phyloP scores from a whole-genome alignment of 35 echinoderm and acorn worm genomes.

The Lytechinus variegatus region DNA sequence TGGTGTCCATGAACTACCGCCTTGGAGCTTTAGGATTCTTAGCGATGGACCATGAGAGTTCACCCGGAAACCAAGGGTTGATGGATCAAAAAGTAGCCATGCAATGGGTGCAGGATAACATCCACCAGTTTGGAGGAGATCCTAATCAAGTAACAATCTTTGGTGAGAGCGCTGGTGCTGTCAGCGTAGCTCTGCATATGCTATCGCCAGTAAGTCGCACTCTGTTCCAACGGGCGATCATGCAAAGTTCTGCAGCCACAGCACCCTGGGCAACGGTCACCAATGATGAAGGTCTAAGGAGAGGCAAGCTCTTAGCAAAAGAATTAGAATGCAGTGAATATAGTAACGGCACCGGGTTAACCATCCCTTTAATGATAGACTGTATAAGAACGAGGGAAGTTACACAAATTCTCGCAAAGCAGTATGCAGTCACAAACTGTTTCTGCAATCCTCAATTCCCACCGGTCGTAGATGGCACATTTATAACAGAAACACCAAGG shows the following conservation, averaged over 20 bases:
- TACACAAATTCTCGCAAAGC: constrained; percentile 44
- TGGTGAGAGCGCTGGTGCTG: constrained; percentile 92
- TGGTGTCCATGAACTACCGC: constrained; percentile 93
- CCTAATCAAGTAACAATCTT: constrained; percentile 78
- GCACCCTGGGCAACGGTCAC: constrained; percentile 77
- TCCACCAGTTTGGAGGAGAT: constrained; percentile 83
- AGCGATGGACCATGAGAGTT: constrained; percentile 62
- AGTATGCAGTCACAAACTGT: constrained; percentile 61
- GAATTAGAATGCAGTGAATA: constrained; percentile 65
- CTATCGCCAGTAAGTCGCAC: constrained; percentile 68
- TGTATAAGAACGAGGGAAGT: constrained; percentile 67
- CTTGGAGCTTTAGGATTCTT: constrained; percentile 87
- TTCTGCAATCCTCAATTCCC: constrained; percentile 79
- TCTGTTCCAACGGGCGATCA: constrained; percentile 78
- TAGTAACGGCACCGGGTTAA: constrained; percentile 49
- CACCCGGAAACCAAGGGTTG: constrained; percentile 89
- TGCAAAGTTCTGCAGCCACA: constrained; percentile 73
- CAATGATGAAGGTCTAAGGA: constrained; percentile 62
- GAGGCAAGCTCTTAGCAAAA: constrained; percentile 67
- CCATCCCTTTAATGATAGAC: constrained; percentile 49
- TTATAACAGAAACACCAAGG: constrained; percentile 74
- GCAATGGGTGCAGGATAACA: constrained; percentile 90
- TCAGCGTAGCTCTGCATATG: constrained; percentile 83
- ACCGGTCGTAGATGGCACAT: constrained; percentile 91
- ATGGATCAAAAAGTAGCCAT: constrained; percentile 77